These are phyloP conservation scores for Benitochromis conjunctus DNA, from an alignment of 2,113 vertebrate species.

Conservation along the genomic window DNA sequence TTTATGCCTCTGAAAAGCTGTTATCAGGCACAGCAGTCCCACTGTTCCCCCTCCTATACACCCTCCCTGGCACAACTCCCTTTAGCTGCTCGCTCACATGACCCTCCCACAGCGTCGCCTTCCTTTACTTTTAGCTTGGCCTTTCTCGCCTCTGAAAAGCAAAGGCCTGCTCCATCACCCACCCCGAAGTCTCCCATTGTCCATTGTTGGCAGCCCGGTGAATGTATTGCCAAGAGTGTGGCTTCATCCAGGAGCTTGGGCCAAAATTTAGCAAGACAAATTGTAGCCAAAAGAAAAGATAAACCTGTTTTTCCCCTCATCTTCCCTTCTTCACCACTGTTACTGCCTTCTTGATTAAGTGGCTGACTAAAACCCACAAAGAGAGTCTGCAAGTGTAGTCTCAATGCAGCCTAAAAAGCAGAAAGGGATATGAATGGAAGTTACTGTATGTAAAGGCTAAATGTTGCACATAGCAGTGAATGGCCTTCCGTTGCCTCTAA, in stretches of 20 bases:
- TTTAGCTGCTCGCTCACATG: conserved; percentile 56
- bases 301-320: not conserved
- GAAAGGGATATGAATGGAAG: not conserved
- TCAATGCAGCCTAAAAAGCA: not conserved
- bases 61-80: conserved; percentile 47
- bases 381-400: not conserved
- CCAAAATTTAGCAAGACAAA: conserved; percentile 18
- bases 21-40: conserved; percentile 66
- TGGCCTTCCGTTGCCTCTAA: not conserved
- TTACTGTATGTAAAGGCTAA: not conserved
- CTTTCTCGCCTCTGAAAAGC: conserved; percentile 46
- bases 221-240: not conserved
- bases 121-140: conserved; percentile 44
- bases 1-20: conserved; percentile 46
- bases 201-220: conserved; percentile 42
- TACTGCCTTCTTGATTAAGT: not conserved
- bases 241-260: not conserved
- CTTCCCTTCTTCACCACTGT: not conserved
- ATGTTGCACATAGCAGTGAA: not conserved
- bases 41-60: conserved; percentile 57
- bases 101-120: conserved; percentile 45
- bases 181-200: conserved; percentile 47
- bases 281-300: not conserved
- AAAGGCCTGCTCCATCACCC: conserved; percentile 46
- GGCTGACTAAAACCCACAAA: not conserved